phyloP scores from a whole-genome alignment of 2,113 vertebrate genomes.

The Tautogolabrus adspersus region DNA sequence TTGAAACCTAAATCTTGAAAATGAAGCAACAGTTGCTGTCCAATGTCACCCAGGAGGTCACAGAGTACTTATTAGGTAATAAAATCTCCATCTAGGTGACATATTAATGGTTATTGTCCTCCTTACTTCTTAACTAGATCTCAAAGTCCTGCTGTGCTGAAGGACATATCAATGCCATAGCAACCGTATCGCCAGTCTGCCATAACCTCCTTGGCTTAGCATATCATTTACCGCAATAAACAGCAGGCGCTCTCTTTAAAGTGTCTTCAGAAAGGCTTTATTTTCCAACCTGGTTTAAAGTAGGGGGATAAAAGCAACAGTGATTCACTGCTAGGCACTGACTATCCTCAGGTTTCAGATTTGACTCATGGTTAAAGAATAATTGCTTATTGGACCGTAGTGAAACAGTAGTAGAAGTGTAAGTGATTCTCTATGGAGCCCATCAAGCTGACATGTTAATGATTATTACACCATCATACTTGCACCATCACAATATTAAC shows the following conservation, averaged over 20 bases:
- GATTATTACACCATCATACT: constrained; percentile 56
- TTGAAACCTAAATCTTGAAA: background rate
- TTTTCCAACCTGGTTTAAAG: background rate
- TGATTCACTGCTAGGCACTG: background rate
- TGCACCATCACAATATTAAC: constrained; percentile 43
- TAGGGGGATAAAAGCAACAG: too few relatives aligned
- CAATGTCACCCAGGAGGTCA: constrained; percentile 41
- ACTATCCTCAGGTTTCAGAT: background rate
- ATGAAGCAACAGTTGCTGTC: background rate
- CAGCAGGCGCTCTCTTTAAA: constrained; percentile 1
- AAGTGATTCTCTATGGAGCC: background rate
- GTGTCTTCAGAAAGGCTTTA: background rate
- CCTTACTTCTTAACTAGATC: constrained; percentile 45
- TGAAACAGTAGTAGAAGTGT: constrained; percentile 22
- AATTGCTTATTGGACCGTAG: background rate
- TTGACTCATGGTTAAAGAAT: constrained; percentile 14
- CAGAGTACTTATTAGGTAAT: constrained; percentile 45
- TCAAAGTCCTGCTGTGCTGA: constrained; percentile 72
- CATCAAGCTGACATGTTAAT: constrained; percentile 60
- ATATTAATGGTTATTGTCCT: constrained; percentile 69
- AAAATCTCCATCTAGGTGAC: constrained; percentile 52
- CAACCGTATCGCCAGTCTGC: constrained; percentile 32
- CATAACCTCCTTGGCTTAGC: constrained; percentile 4
- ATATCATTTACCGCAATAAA: constrained; percentile 40
- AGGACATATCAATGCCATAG: constrained; percentile 60